Evolutionary conservation across 2,113 vertebrate species (phyloP).

Genomic region (Leptocoma aspasia): DNA sequence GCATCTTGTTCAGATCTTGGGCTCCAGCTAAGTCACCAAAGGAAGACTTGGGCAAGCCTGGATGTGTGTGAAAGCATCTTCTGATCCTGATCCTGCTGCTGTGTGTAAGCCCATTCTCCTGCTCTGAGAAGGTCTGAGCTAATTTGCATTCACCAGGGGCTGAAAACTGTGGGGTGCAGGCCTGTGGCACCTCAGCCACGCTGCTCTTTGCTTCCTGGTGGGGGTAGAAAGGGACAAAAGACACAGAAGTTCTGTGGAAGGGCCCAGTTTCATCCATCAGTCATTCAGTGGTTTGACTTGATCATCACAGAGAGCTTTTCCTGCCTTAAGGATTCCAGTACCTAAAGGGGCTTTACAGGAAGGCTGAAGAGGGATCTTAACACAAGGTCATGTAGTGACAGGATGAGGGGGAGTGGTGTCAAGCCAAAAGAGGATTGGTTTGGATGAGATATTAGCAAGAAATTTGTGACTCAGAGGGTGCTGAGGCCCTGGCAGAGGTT

Average conservation of each 20-base stretch:
- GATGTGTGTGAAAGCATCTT: not conserved
- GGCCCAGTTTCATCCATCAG: not conserved
- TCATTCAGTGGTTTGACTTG: not conserved
- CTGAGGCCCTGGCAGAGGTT: not conserved
- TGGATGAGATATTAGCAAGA: not conserved
- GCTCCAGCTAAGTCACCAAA: not conserved
- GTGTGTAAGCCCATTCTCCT: not conserved
- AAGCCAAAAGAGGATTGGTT: not conserved
- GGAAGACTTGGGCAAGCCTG: not conserved
- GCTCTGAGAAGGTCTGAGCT: not conserved
- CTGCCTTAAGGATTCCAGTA: not conserved
- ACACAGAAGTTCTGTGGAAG: not conserved
- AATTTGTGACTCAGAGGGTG: not conserved
- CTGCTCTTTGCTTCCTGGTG: not conserved
- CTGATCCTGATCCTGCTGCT: not conserved
- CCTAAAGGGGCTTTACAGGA: not conserved
- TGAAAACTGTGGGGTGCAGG: not conserved
- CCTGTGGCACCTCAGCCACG: rapidly evolving
- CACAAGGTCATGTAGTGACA: not conserved
- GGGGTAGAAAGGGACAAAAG: not conserved
- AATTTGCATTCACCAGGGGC: not conserved
- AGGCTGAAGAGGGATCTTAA: not conserved
- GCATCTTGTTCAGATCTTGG: not conserved
- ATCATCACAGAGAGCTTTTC: not conserved
- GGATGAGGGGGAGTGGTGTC: not conserved